Evolutionary conservation across 2,113 vertebrate species (phyloP), one percentile per base, ranked within the genome.

Genomic region (Chionomys nivalis): DNA sequence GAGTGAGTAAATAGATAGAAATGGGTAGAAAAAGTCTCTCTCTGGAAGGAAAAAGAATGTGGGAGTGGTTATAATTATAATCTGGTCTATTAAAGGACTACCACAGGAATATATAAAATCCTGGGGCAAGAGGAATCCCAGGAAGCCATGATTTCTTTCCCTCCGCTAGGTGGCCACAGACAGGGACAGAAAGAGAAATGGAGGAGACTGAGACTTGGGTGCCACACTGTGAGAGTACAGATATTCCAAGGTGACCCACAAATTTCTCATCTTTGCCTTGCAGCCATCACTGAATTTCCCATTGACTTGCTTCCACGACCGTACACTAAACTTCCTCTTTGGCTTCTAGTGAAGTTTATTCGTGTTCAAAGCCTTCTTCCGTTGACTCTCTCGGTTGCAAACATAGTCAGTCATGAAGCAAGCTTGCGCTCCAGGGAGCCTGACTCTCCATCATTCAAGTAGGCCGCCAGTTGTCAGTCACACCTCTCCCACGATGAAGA

Each of bases 11-110:
- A 89, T 1, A 68, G 21, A 52, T 72, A 93, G 19, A 86, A 17
- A 83, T 68, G 81, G 26, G 24, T 65, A 92, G 61, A 58, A 94
- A 94, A 87, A 47, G 28, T 86, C 72, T 94, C 72, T 95, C 52
- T 96, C 75, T 85, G 42, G 16, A 52, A 33, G 21, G 5, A 63
- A 44, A 52, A 61, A 49, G 33, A 16, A 4, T 31, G 31, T 70
- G 5, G 0, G 44, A 63, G 87, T 24, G 70, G 33, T 55, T 55
- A 5, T 91, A 85, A 94, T 66, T 72, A 77, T 36, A 82, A 82
- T 23, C 44, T 5, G 63, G 7, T 49, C 3, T 16, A 17, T 23
- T 7, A 77, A 90, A 83, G 31, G 12, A 44, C 66, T 58, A 28
- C 52, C 42, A 36, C 73, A 24, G n/a, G 78, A 83, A 87, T 26